Conservation (phyloP, 1,140 invertebrate genomes). For the Diplogasteroides magnus region DNA sequence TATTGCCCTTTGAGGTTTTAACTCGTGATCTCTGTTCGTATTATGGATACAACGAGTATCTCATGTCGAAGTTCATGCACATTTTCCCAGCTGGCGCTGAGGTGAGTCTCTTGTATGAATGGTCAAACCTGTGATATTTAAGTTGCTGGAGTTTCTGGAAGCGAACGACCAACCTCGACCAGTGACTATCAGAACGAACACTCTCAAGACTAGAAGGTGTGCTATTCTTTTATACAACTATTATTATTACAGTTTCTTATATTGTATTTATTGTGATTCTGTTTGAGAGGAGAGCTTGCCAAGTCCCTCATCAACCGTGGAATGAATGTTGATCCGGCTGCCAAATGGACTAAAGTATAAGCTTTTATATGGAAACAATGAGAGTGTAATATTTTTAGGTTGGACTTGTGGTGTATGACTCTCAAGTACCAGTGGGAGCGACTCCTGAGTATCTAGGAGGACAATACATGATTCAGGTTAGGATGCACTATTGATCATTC, state of each 20-base stretch:
- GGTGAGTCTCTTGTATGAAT: conserved; percentile 23
- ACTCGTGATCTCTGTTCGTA: conserved; percentile 79
- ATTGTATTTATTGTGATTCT: background rate
- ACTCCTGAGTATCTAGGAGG: conserved; percentile 98
- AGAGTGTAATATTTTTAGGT: conserved; percentile 58
- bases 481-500: too few species aligned
- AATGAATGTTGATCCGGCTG: conserved; percentile 94
- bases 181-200: conserved; percentile 90
- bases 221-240: too few species aligned
- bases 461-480: conserved; percentile 85
- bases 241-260: background rate
- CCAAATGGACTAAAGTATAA: conserved; percentile 84
- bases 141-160: conserved; percentile 87
- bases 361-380: background rate
- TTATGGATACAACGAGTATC: conserved; percentile 91
- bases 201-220: conserved; percentile 76
- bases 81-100: conserved; percentile 69
- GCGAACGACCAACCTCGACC: conserved; percentile 91
- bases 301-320: conserved; percentile 81
- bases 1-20: conserved; percentile 61
- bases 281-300: conserved; percentile 75
- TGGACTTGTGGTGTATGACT: conserved; percentile 89
- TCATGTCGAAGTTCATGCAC: conserved; percentile 89
- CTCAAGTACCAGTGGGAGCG: conserved; percentile 88
- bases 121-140: conserved; percentile 26